These are phyloP conservation scores for Darevskia nairensis DNA, from an alignment of 2,797 vertebrate species.

Conservation along the genomic window DNA sequence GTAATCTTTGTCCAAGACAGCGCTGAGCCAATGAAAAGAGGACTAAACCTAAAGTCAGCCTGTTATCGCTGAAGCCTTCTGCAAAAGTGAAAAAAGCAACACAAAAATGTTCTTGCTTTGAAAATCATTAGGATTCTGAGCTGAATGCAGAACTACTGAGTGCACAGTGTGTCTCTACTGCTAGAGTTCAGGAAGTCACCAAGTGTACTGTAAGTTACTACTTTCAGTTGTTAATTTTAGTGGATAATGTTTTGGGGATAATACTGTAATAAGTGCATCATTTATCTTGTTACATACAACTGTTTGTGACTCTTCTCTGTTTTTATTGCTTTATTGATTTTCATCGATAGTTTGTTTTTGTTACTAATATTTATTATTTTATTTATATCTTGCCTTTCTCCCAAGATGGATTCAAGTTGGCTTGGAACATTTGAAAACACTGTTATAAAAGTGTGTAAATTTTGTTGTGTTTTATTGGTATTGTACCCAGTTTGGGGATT, in stretches of 20 bases:
- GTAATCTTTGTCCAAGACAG: slow-evolving; percentile 80
- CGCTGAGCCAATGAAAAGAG: slow-evolving; percentile 70
- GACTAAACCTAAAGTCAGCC: slow-evolving; percentile 68
- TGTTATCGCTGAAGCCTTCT: slow-evolving; percentile 71
- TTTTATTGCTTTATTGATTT: too few species aligned
- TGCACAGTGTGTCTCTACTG: slow-evolving; percentile 57
- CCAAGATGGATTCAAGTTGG: too few species aligned
- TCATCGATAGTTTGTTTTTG: too few species aligned
- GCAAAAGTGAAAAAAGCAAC: slow-evolving; percentile 63
- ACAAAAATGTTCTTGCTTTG: slow-evolving; percentile 67
- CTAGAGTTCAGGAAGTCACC: not conserved
- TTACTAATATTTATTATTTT: too few species aligned
- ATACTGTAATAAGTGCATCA: not conserved
- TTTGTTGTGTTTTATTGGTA: too few species aligned
- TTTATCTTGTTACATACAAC: slow-evolving; percentile 16
- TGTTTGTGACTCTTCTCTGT: too few species aligned
- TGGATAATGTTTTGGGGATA: not conserved
- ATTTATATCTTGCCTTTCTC: too few species aligned
- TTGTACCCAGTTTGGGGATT: too few species aligned
- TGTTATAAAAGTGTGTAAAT: too few species aligned
- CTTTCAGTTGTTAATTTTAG: not conserved
- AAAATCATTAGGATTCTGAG: slow-evolving; percentile 64
- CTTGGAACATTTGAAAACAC: too few species aligned
- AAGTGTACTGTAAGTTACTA: slow-evolving; percentile 7
- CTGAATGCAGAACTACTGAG: slow-evolving; percentile 28